These are phyloP conservation scores for Acanthoscelides obtectus DNA, from an alignment of 2,888 invertebrate genomes.

Conservation along the genomic window DNA sequence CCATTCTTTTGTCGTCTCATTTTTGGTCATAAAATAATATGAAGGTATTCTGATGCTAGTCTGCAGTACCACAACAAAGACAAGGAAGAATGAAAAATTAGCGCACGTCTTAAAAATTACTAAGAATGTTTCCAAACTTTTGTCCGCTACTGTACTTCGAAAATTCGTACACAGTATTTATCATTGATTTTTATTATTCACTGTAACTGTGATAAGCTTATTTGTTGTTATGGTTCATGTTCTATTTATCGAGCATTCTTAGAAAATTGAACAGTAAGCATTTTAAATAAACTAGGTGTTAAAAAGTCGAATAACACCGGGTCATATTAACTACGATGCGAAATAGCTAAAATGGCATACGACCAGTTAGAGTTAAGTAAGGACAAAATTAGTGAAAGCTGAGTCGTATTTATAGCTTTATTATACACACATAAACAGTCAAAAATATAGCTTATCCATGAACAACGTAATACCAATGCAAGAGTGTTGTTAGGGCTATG, in stretches of 20 bases:
- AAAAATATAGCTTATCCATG: too few relatives aligned
- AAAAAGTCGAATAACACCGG: neutral
- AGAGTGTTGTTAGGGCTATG: too few relatives aligned
- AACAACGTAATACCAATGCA: too few relatives aligned
- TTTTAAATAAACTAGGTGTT: neutral
- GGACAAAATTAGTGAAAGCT: neutral
- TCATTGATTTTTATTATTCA: neutral
- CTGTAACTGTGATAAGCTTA: neutral
- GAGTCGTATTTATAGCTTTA: neutral
- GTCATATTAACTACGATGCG: too few relatives aligned
- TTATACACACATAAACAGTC: too few relatives aligned
- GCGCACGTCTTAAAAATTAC: too few relatives aligned
- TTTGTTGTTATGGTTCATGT: neutral
- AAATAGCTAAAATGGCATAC: too few relatives aligned
- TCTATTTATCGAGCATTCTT: neutral
- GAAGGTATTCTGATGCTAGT: too few relatives aligned
- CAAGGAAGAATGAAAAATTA: too few relatives aligned
- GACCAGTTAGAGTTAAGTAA: neutral
- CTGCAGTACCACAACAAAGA: too few relatives aligned
- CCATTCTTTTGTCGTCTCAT: too few relatives aligned
- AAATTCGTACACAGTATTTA: neutral
- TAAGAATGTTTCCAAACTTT: neutral
- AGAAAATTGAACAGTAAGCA: neutral
- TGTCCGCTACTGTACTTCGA: neutral
- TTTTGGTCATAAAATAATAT: too few relatives aligned